Percentiles rank a stretch among this genome's conserved stretches.
Conservation (phyloP, 2,888 invertebrate genomes). For the Agrochola macilenta region DNA sequence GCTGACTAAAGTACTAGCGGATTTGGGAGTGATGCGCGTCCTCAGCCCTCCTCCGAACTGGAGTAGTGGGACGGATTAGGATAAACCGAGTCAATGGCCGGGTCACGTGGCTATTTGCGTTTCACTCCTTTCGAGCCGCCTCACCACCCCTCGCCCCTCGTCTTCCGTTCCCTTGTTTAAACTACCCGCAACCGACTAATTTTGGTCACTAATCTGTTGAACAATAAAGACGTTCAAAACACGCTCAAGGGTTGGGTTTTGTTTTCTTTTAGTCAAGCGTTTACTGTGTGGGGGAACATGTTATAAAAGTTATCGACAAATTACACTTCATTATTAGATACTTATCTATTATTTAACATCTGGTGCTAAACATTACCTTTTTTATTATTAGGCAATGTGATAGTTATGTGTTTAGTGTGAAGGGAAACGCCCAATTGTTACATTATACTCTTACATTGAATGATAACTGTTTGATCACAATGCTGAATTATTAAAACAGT, state of each 20-base stretch:
- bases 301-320: constrained; percentile 24
- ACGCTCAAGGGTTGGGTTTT: constrained; percentile 57
- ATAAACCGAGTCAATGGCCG: constrained; percentile 90
- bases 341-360: not conserved
- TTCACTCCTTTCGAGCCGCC: constrained; percentile 78
- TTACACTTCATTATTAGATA: constrained; percentile 12
- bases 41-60: constrained; percentile 79
- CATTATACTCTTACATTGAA: constrained; percentile 7
- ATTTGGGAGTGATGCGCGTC: constrained; percentile 61
- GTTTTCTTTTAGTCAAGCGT: constrained; percentile 49
- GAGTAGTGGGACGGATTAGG: constrained; percentile 91
- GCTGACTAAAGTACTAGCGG: constrained; percentile 60
- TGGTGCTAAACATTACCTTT: constrained; percentile 4
- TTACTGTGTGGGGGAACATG: constrained; percentile 46
- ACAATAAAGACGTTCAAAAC: constrained; percentile 72
- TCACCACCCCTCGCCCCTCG: constrained; percentile 75
- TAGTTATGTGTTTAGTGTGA: constrained; percentile 13
- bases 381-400: constrained; percentile 1
- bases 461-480: constrained; percentile 41
- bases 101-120: constrained; percentile 89
- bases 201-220: constrained; percentile 84
- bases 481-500: constrained; percentile 47
- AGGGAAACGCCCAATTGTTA: constrained; percentile 25
- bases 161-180: constrained; percentile 82
- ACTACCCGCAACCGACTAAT: constrained; percentile 84